Percentiles rank a stretch among this genome's conserved stretches.
These are phyloP conservation scores for Uropsilus gracilis DNA, from an alignment of 2,113 vertebrate species.

Conservation along the genomic window DNA sequence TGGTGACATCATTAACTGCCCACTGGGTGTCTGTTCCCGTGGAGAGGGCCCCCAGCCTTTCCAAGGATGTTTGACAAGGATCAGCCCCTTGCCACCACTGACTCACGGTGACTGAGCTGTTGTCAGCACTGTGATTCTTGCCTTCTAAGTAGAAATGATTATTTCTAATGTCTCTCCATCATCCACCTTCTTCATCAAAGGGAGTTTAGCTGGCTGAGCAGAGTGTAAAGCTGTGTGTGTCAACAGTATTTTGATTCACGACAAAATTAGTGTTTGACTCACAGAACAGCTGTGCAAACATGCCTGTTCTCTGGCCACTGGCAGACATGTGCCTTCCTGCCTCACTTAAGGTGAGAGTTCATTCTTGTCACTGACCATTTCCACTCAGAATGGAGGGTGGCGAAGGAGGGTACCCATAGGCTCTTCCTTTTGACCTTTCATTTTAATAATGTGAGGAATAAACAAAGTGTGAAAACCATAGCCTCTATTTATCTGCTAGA, in stretches of 20 bases:
- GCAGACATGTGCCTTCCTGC: too few relatives aligned
- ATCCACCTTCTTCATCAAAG: fast-evolving
- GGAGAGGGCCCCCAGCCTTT: too few relatives aligned
- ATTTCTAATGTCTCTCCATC: not conserved
- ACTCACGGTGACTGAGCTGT: too few relatives aligned
- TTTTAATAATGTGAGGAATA: too few relatives aligned
- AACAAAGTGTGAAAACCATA: too few relatives aligned
- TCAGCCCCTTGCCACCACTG: not conserved
- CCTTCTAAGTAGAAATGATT: not conserved
- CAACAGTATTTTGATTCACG: not conserved
- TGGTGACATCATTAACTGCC: fast-evolving
- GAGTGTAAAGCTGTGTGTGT: fast-evolving
- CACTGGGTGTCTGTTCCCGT: fast-evolving
- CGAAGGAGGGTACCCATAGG: too few relatives aligned
- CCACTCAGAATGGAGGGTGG: too few relatives aligned
- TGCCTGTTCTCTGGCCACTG: too few relatives aligned
- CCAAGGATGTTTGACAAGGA: not conserved
- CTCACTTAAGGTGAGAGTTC: not conserved
- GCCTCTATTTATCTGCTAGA: too few relatives aligned
- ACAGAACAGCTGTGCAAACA: too few relatives aligned
- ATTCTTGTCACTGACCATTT: fast-evolving
- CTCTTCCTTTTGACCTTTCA: too few relatives aligned
- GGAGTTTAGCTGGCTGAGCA: fast-evolving
- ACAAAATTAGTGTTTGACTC: not conserved
- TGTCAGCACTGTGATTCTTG: too few relatives aligned